Conservation (phyloP, 2,888 invertebrate species). For the Tetropium fuscum region DNA sequence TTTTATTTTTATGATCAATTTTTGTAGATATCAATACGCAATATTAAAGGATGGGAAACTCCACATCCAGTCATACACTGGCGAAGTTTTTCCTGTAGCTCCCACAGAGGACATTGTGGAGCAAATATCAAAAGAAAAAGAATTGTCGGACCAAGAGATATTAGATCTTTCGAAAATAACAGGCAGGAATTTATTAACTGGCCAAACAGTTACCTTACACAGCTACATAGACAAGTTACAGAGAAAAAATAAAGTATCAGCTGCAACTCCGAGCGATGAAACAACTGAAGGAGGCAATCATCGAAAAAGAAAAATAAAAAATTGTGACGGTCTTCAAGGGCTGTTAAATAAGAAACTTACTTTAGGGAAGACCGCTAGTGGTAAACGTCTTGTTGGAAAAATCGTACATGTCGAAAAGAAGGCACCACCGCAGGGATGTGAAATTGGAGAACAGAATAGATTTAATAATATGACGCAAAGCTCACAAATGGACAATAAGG, state of each 20-base stretch:
- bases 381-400: conserved; percentile 52
- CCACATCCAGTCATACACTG: conserved; percentile 32
- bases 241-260: conserved; percentile 30
- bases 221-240: conserved; percentile 50
- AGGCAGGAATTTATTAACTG: conserved; percentile 52
- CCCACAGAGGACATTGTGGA: conserved; percentile 6
- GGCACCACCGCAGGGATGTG: not conserved
- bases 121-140: not conserved
- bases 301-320: conserved; percentile 6
- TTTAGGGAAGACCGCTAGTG: conserved; percentile 50
- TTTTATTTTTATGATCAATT: no score
- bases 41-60: conserved; percentile 43
- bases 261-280: not conserved
- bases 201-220: conserved; percentile 51
- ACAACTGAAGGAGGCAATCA: not conserved
- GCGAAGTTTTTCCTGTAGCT: conserved; percentile 6
- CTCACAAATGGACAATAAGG: no score
- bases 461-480: no score
- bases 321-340: conserved; percentile 35
- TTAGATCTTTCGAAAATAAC: conserved; percentile 44
- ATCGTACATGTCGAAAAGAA: conserved; percentile 50
- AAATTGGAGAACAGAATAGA: no score
- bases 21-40: conserved; percentile 41
- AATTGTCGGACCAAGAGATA: not conserved
- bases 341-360: conserved; percentile 53